These are phyloP conservation scores for Himantopus leucocephalus DNA, from an alignment of 2,113 vertebrate genomes.

Conservation along the genomic window DNA sequence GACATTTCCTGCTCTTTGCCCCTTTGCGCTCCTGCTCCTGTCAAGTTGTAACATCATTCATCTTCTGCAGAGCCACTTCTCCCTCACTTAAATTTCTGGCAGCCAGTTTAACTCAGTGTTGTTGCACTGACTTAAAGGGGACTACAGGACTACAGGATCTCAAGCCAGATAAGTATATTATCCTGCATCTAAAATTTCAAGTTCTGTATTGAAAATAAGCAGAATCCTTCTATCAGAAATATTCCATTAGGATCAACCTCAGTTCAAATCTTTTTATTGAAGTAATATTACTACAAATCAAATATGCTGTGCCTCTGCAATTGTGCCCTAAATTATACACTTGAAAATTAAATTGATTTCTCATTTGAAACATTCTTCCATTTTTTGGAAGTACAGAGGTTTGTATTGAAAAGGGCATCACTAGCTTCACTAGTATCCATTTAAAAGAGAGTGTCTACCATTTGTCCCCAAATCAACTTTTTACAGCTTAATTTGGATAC, in stretches of 20 bases:
- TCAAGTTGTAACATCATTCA: background rate
- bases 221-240: background rate
- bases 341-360: background rate
- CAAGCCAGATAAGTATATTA: background rate
- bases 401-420: background rate
- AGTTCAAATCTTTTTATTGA: background rate
- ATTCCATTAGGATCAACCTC: background rate
- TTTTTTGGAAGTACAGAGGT: background rate
- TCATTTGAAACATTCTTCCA: background rate
- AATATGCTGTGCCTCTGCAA: background rate
- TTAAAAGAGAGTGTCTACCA: background rate
- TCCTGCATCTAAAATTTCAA: background rate
- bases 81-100: slow-evolving; percentile 16
- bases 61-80: background rate
- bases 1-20: background rate
- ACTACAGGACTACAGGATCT: background rate
- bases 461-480: background rate
- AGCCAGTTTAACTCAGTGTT: background rate
- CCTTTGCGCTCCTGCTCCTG: background rate
- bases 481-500: slow-evolving; percentile 15
- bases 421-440: background rate
- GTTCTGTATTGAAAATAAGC: background rate
- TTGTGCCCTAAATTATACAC: background rate
- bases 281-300: background rate
- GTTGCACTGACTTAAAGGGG: background rate